Evolutionary conservation across 2,888 invertebrate genomes (phyloP).

Genomic region (Ophraella communa): DNA sequence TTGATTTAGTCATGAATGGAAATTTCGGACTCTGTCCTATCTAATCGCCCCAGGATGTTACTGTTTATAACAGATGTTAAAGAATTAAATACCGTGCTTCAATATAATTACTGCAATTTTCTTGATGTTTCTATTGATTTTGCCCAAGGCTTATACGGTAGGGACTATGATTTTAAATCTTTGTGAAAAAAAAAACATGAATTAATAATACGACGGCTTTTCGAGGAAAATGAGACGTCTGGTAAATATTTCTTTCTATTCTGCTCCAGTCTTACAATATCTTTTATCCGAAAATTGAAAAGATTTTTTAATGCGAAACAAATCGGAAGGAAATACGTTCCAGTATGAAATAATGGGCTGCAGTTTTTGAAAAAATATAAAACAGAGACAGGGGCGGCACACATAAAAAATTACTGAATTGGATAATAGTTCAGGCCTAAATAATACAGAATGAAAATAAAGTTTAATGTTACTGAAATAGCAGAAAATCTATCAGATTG

Average conservation of each 20-base stretch:
- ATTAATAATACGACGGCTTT: constrained; percentile 19
- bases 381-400: constrained; percentile 6
- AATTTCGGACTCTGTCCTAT: background rate
- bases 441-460: background rate
- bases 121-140: too few species aligned
- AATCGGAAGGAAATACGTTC: constrained; percentile 49
- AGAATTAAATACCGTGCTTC: background rate
- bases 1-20: constrained; percentile 31
- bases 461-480: too few species aligned
- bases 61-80: constrained; percentile 11
- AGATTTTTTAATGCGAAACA: constrained; percentile 46
- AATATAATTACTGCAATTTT: background rate
- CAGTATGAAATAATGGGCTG: constrained; percentile 43
- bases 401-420: background rate
- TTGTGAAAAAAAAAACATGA: constrained; percentile 18
- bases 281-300: constrained; percentile 35
- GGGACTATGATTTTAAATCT: too few species aligned
- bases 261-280: constrained; percentile 18
- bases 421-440: too few species aligned
- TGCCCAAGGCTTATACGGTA: too few species aligned
- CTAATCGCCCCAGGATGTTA: background rate
- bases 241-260: constrained; percentile 10
- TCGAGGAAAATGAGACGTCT: background rate
- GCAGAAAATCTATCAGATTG: too few species aligned
- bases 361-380: constrained; percentile 11